These are phyloP conservation scores for Nymphalis urticae DNA, from an alignment of 2,888 invertebrate species.

Conservation along the genomic window DNA sequence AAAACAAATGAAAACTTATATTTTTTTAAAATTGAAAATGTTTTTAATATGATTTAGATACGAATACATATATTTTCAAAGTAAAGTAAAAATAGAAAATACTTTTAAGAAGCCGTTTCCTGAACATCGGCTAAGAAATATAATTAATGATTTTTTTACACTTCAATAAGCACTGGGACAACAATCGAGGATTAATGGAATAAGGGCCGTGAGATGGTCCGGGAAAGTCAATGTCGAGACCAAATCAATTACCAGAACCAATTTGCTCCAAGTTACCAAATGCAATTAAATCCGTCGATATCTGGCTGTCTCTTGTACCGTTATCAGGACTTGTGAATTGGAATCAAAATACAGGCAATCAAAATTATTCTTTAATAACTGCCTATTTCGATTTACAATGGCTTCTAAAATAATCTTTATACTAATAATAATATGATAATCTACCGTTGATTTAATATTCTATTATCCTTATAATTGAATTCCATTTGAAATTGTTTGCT, in stretches of 20 bases:
- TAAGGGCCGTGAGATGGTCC: conserved; percentile 23
- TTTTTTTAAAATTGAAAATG: too few species aligned
- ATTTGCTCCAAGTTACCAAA: conserved; percentile 63
- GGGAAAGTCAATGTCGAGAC: conserved; percentile 48
- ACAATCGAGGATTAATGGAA: conserved; percentile 23
- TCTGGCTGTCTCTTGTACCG: conserved; percentile 21
- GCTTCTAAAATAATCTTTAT: too few species aligned
- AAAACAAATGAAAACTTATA: too few species aligned
- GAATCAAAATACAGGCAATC: conserved; percentile 19
- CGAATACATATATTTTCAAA: too few species aligned
- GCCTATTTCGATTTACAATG: background rate
- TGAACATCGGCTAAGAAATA: background rate
- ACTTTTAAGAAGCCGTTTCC: background rate
- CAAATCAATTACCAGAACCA: conserved; percentile 74
- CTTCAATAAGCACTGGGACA: conserved; percentile 9
- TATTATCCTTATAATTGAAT: background rate
- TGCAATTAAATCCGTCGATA: conserved; percentile 58
- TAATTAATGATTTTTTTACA: conserved; percentile 4
- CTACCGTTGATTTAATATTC: background rate
- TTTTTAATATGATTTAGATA: too few species aligned
- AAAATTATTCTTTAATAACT: conserved; percentile 17
- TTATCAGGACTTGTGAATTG: conserved; percentile 14
- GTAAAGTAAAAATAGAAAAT: too few species aligned
- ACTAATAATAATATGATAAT: too few species aligned
- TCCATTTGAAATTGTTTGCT: background rate